Base-by-base conservation (phyloP, 2,113 vertebrate species). In the Stegastes partitus region DNA sequence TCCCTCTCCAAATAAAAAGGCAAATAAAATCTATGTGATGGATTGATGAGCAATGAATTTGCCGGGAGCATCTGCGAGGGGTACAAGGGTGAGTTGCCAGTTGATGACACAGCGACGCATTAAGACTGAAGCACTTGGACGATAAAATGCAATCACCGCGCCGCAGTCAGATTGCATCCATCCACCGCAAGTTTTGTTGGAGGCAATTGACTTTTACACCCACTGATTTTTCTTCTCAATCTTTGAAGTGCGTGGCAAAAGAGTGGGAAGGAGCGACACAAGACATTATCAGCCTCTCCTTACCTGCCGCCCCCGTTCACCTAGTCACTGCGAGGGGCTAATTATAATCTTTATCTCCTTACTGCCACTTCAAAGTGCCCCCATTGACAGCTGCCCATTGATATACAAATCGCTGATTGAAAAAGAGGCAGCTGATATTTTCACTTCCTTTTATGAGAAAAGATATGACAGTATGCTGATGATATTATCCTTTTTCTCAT, bases 31-130 rank as follows among this genome's bases (percentile, higher is more conserved):
- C 55, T 31, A 57, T 53, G 23, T 78, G 87, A 90, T 78, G 83
- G 87, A 89, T 85, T 84, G 85, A 90, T 89, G 85, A 91, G 87
- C 79, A 89, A 79, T 84, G 71, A 90, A 87, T 88, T 81, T 81
- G 76, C 68, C 28, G 12, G 25, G 54, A 81, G 80, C 75, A 75
- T 85, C 87, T 88, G 72, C 68, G 44, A 78, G 72, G 53, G 74
- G 39, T 77, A 39, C 64, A 75, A 54, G 80, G 77, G 73, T 82
- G 79, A 87, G 73, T 80, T 82, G 75, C 80, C 72, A 82, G 79
- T 71, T 61, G 85, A 88, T 80, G 87, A 88, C 59, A 82, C 80
- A 67, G 77, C 56, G 59, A 49, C 59, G 31, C 87, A 87, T 87
- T 87, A 71, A 80, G 81, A 71, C 63, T 11, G 53, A 74, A 80